These are phyloP conservation scores for Lates calcarifer DNA, from an alignment of 2,113 vertebrate genomes.

Conservation along the genomic window DNA sequence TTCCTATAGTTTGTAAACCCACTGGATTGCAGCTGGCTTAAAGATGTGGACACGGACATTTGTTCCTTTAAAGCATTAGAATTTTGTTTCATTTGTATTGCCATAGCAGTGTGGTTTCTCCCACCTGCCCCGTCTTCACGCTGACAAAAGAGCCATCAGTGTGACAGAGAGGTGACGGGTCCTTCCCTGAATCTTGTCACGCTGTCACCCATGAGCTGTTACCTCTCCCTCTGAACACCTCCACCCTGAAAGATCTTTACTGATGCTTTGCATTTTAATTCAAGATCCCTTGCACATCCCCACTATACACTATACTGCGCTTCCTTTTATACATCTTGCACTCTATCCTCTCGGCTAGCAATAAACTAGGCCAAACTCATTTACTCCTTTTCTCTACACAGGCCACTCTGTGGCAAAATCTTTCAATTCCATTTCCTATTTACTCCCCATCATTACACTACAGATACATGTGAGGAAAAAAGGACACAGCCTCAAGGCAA, in stretches of 20 bases:
- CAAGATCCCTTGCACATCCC: slow-evolving; percentile 16
- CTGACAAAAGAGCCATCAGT: slow-evolving; percentile 54
- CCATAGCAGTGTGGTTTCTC: slow-evolving; percentile 25
- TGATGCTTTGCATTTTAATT: slow-evolving; percentile 59
- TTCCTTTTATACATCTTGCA: slow-evolving; percentile 6
- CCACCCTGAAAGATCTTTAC: slow-evolving; percentile 51
- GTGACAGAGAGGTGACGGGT: slow-evolving; percentile 57
- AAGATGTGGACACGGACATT: slow-evolving; percentile 2
- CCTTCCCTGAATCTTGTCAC: slow-evolving; percentile 65
- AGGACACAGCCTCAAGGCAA: slow-evolving; percentile 50
- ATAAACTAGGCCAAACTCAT: slow-evolving; percentile 52
- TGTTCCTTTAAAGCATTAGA: slow-evolving; percentile 36
- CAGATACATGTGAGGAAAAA: slow-evolving; percentile 38
- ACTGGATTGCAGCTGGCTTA: slow-evolving; percentile 2
- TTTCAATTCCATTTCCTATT: slow-evolving; percentile 53
- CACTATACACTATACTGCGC: not conserved
- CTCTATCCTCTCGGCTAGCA: slow-evolving; percentile 16
- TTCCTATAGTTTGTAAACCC: slow-evolving; percentile 11
- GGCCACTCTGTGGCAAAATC: slow-evolving; percentile 30
- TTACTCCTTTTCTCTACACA: slow-evolving; percentile 25
- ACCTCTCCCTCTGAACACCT: slow-evolving; percentile 62
- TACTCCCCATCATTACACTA: slow-evolving; percentile 55
- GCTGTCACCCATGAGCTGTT: slow-evolving; percentile 66
- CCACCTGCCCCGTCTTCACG: slow-evolving; percentile 27
- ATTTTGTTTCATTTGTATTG: slow-evolving; percentile 54